These are phyloP conservation scores for Agonopterix subpropinquella DNA, from an alignment of 2,888 invertebrate species.

Conservation along the genomic window DNA sequence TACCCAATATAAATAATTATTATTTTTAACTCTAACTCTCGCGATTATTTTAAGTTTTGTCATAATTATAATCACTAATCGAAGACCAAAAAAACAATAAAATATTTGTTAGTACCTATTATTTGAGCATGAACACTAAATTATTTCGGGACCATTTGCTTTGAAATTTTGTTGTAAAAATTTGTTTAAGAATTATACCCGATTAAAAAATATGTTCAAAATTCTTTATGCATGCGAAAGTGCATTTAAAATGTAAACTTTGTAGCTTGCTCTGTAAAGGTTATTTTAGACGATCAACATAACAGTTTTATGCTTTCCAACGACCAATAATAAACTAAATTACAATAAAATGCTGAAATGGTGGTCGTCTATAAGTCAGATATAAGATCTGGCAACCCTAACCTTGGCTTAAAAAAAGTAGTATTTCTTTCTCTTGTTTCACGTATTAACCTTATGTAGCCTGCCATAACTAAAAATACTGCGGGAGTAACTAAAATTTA, in stretches of 20 bases:
- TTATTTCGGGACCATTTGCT: neutral
- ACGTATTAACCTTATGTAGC: slow-evolving; percentile 37
- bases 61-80: neutral
- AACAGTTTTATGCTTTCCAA: too few species aligned
- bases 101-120: slow-evolving; percentile 20
- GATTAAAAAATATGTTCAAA: too few species aligned
- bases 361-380: too few species aligned
- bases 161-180: too few species aligned
- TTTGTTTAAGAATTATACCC: too few species aligned
- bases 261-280: too few species aligned
- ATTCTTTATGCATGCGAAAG: too few species aligned
- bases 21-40: slow-evolving; percentile 8
- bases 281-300: too few species aligned
- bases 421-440: slow-evolving; percentile 7
- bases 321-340: too few species aligned
- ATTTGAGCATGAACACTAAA: neutral
- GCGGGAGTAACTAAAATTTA: slow-evolving; percentile 39
- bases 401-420: neutral
- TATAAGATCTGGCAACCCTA: too few species aligned
- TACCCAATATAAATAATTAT: slow-evolving; percentile 23
- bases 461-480: slow-evolving; percentile 38
- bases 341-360: too few species aligned
- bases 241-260: too few species aligned
- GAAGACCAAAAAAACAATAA: slow-evolving; percentile 35
- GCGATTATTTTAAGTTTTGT: neutral